Evolutionary conservation across 2,888 invertebrate genomes (phyloP).

Genomic region (Phorcus lineatus): DNA sequence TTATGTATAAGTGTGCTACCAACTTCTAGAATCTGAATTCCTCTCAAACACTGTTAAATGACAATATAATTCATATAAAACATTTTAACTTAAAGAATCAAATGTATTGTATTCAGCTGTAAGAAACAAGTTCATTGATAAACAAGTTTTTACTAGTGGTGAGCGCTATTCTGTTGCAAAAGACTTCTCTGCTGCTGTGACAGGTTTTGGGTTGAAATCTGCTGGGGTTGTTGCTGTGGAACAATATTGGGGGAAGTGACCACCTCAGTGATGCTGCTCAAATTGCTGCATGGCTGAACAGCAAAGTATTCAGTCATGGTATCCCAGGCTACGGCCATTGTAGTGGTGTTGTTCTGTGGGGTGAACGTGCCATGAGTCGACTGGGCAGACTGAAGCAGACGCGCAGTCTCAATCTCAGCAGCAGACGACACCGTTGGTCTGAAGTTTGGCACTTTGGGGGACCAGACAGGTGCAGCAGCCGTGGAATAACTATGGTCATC

Average conservation of each 20-base stretch:
- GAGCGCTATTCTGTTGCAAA: conserved; percentile 12
- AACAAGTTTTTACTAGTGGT: neutral
- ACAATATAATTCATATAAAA: too few species aligned
- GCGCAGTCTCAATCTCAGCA: conserved; percentile 1
- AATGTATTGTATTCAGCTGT: too few species aligned
- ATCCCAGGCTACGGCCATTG: conserved; percentile 17
- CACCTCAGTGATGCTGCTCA: neutral
- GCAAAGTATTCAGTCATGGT: conserved; percentile 20
- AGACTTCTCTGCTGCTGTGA: conserved; percentile 16
- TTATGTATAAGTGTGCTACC: too few species aligned
- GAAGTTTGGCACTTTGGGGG: conserved; percentile 4
- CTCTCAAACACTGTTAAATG: too few species aligned
- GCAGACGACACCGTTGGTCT: neutral
- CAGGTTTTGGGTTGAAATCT: neutral
- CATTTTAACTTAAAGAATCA: too few species aligned
- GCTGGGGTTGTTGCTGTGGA: conserved; percentile 19
- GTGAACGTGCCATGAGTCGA: conserved; percentile 7
- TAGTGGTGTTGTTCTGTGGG: neutral
- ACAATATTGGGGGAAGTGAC: conserved; percentile 14
- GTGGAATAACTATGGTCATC: conserved; percentile 2
- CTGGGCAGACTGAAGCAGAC: neutral
- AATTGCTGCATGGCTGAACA: conserved; percentile 17
- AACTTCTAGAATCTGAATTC: too few species aligned
- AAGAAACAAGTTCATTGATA: too few species aligned
- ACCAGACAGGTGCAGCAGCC: neutral